Evolutionary conservation across 2,888 invertebrate species (phyloP), one percentile per base, ranked within the genome.

Genomic region (Cetonia aurata): DNA sequence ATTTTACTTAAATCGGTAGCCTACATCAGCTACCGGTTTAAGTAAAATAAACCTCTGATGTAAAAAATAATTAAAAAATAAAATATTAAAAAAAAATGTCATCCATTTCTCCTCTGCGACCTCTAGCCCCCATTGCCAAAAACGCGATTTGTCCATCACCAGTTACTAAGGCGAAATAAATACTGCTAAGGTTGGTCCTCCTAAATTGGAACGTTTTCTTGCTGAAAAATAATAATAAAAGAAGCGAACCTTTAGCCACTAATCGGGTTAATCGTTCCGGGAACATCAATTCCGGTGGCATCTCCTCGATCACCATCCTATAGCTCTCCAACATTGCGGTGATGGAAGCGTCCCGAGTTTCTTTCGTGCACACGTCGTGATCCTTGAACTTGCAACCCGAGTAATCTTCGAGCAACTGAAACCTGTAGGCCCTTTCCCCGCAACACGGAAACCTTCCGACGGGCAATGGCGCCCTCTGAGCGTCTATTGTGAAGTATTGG

Each of bases 401-500:
- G 68, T 87, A 88, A 77, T 90, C 88, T 12, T 88, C 87, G 72
- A 93, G 80, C 25, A 92, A 88, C 83, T 95, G 93, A 84, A 93
- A 95, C 76, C 92, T 88, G 82, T 94, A 93, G 0, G 95, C 93
- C 75, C 93, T 89, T 84, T 93, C 93, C 31, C 95, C 94, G 84
- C 97, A 97, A 84, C 97, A 97, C 0, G 95, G 93, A 85, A 92
- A 94, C 67, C 75, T 86, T 62, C 94, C 94, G 12, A 93, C 88
- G 0, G 94, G 93, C 75, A 91, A 86, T 9, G 91, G 89, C 3
- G 88, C 86, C 72, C 90, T 88, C 62, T 88, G 88, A 4, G 86
- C 83, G 67, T 93, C 94, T 76, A 92, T 84, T 9, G 90, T 87
- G 79, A 92, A 91, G 85, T 91, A 94, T 80, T 93, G 93, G 3